Conservation (phyloP, 35 echinoderm and acorn worm species). For the Strongylocentrotus purpuratus region DNA sequence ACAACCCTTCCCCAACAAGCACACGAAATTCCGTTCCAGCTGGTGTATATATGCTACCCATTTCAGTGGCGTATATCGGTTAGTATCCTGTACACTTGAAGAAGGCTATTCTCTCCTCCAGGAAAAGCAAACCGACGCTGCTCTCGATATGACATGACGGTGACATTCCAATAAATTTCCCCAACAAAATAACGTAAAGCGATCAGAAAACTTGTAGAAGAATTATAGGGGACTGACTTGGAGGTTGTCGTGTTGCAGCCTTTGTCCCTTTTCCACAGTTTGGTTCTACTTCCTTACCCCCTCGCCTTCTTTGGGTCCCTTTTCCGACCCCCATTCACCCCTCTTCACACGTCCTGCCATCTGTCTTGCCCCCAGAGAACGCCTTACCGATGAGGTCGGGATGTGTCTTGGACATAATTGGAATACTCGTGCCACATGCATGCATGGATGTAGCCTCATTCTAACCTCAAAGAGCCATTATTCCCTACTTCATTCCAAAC, state of each 20-base stretch:
- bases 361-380: slow-evolving; percentile 13
- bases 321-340: slow-evolving; percentile 34
- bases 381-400: slow-evolving; percentile 34
- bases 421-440: slow-evolving; percentile 42
- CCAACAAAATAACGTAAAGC: background rate
- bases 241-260: background rate
- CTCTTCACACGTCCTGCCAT: slow-evolving; percentile 29
- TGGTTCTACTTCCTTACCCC: background rate
- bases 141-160: background rate
- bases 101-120: background rate
- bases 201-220: background rate
- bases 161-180: background rate
- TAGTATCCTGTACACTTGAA: background rate
- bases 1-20: too few relatives aligned
- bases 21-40: too few relatives aligned
- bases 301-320: background rate
- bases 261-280: background rate
- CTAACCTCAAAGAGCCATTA: background rate
- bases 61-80: background rate
- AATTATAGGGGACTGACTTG: background rate
- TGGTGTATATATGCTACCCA: too few relatives aligned
- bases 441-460: slow-evolving; percentile 5
- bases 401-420: slow-evolving; percentile 27
- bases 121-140: background rate
- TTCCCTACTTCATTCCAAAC: background rate